Conservation (phyloP, 2,888 invertebrate species). For the Cryptophagus acutangulus region DNA sequence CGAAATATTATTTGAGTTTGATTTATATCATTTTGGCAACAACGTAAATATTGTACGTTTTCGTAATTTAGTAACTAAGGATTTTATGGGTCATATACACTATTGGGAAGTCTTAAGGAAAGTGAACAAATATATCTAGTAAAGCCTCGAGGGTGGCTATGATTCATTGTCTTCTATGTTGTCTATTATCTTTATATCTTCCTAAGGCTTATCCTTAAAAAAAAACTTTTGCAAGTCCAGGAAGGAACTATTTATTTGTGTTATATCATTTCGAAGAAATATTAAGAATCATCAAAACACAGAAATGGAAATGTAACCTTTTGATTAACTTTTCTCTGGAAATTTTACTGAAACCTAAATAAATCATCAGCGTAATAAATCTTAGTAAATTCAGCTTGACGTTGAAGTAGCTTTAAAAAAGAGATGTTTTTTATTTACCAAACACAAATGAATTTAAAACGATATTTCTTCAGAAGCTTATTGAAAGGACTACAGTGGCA, state of each 20-base stretch:
- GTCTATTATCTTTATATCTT: slow-evolving; percentile 4
- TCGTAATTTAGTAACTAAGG: no score
- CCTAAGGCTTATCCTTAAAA: no score
- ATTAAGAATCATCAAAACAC: no score
- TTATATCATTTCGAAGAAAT: no score
- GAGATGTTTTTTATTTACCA: slow-evolving; percentile 2
- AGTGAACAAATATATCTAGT: neutral
- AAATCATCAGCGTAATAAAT: slow-evolving; percentile 9
- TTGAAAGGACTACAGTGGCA: slow-evolving; percentile 9
- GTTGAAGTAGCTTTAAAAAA: slow-evolving; percentile 9
- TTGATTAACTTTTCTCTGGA: slow-evolving; percentile 7
- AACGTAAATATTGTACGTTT: no score
- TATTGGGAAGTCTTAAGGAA: neutral
- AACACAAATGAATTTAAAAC: slow-evolving; percentile 11
- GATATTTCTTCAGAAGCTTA: slow-evolving; percentile 9
- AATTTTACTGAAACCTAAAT: neutral
- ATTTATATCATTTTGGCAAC: no score
- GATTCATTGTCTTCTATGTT: slow-evolving; percentile 4
- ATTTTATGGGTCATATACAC: no score
- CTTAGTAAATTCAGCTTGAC: slow-evolving; percentile 7
- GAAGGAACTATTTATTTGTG: no score
- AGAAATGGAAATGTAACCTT: no score
- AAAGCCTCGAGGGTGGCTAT: slow-evolving; percentile 2
- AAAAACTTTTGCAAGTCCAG: no score
- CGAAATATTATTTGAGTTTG: no score